phyloP scores from a whole-genome alignment of 2,113 vertebrate genomes.

The Cyprinus carpio region DNA sequence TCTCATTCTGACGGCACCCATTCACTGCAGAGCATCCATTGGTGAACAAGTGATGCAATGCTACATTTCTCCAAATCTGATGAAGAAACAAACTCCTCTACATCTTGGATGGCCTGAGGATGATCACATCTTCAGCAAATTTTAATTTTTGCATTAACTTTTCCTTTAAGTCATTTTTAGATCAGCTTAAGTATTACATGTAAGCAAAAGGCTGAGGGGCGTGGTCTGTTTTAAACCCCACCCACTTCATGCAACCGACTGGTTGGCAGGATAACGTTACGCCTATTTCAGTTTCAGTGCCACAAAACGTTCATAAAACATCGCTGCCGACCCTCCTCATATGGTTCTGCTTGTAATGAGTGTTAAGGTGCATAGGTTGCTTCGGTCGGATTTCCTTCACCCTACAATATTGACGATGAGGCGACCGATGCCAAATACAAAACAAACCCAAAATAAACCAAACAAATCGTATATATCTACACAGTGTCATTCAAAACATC shows the following conservation, averaged over 20 bases:
- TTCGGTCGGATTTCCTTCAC: constrained; percentile 56
- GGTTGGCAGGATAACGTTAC: background rate
- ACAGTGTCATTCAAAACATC: constrained; percentile 34
- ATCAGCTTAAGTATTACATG: background rate
- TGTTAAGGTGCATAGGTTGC: constrained; percentile 70
- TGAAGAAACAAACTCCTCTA: no score
- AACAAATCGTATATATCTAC: background rate
- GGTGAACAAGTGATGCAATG: no score
- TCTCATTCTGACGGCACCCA: no score
- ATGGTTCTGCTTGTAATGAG: constrained; percentile 45
- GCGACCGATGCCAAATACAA: constrained; percentile 43
- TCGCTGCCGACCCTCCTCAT: background rate
- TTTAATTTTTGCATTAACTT: background rate
- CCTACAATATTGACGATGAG: constrained; percentile 59
- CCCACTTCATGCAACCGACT: constrained; percentile 10
- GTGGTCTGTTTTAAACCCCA: background rate
- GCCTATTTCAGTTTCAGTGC: constrained; percentile 17
- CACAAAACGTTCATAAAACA: constrained; percentile 12
- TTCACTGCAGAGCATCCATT: no score
- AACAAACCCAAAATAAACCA: constrained; percentile 24
- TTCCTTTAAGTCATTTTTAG: background rate
- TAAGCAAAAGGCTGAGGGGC: background rate
- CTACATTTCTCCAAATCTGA: no score
- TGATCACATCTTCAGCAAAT: background rate
- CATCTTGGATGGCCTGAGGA: background rate